phyloP scores from a whole-genome alignment of 2,113 vertebrate species.

The Sciurus niger region DNA sequence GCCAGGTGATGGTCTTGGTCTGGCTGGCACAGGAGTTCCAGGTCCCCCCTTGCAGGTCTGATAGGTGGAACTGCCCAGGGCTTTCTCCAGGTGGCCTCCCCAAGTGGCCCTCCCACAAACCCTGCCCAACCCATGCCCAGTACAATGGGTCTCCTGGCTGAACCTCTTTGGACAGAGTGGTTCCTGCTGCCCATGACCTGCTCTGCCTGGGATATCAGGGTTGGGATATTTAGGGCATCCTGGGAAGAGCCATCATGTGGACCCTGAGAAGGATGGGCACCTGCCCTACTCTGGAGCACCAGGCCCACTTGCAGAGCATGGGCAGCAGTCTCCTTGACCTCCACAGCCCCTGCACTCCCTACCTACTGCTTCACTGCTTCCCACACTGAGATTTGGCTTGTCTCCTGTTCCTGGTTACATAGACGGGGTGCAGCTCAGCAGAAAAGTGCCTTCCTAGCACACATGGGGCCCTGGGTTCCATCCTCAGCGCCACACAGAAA shows the following conservation, averaged over 20 bases:
- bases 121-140: background rate
- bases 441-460: no score
- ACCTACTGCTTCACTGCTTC: background rate
- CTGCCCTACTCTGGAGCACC: background rate
- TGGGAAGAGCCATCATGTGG: background rate
- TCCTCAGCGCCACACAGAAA: no score
- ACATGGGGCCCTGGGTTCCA: no score
- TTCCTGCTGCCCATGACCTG: no score
- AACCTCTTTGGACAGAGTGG: background rate
- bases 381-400: background rate
- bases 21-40: background rate
- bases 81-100: background rate
- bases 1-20: no score
- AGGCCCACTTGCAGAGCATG: background rate
- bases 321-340: background rate
- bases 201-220: background rate
- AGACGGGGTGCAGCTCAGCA: no score
- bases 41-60: no score
- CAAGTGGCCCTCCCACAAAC: background rate
- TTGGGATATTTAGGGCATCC: background rate
- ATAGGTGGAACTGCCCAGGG: background rate
- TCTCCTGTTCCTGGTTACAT: no score
- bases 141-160: background rate
- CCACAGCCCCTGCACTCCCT: background rate
- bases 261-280: background rate